Evolutionary conservation across 2,113 vertebrate species (phyloP).

Genomic region (Isichthys henryi): DNA sequence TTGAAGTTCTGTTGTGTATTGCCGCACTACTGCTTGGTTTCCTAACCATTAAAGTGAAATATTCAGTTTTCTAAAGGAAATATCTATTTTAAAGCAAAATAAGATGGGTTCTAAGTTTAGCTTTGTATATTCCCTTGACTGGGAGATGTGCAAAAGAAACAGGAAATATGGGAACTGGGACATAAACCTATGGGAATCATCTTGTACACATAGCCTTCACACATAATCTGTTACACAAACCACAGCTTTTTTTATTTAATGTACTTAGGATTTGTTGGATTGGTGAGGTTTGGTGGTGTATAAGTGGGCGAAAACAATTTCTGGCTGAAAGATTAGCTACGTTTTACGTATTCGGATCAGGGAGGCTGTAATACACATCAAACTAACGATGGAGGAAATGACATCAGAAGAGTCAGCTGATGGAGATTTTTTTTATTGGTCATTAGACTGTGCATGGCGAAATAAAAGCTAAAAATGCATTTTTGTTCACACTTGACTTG

Average conservation of each 20-base stretch:
- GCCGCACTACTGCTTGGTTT: background rate
- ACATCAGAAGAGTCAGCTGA: background rate
- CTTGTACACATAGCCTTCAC: background rate
- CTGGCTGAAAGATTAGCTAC: background rate
- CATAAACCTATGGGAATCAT: background rate
- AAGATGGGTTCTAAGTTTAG: background rate
- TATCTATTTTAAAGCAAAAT: background rate
- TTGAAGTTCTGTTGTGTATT: background rate
- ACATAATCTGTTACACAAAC: background rate
- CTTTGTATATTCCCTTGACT: background rate
- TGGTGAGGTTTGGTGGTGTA: background rate
- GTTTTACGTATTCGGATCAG: background rate
- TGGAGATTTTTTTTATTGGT: background rate
- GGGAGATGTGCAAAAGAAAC: background rate
- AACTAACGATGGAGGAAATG: no score
- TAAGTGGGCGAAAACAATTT: background rate
- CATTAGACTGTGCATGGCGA: background rate
- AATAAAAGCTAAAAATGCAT: conserved; percentile 26
- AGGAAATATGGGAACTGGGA: background rate
- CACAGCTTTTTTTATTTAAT: background rate
- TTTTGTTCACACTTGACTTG: conserved; percentile 35
- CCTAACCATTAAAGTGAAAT: background rate
- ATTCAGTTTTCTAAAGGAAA: background rate
- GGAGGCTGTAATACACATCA: background rate
- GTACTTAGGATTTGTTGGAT: background rate